Evolutionary conservation across 1,140 invertebrate genomes (phyloP).

Genomic region (Listronotus bonariensis): DNA sequence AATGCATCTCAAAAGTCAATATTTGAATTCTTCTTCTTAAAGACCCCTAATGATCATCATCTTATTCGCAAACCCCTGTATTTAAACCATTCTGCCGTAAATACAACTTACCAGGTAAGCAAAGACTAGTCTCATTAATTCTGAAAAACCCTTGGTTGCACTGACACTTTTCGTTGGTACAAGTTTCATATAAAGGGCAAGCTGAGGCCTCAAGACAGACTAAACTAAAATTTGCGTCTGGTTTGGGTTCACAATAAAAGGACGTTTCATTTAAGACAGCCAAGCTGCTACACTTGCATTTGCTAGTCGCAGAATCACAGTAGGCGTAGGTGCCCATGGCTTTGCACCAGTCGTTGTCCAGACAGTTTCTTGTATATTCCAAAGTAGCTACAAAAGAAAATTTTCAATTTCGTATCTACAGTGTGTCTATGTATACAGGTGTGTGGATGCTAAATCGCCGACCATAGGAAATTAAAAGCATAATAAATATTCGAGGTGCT

Average conservation of each 20-base stretch:
- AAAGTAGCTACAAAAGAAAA: slow-evolving; percentile 35
- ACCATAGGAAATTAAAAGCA: too few species aligned
- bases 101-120: slow-evolving; percentile 26
- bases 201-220: slow-evolving; percentile 16
- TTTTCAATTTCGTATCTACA: slow-evolving; percentile 5
- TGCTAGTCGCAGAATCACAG: slow-evolving; percentile 22
- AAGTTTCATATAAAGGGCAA: slow-evolving; percentile 23
- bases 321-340: slow-evolving; percentile 35
- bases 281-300: slow-evolving; percentile 29
- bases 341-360: slow-evolving; percentile 38
- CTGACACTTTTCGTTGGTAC: slow-evolving; percentile 11
- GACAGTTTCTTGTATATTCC: slow-evolving; percentile 23
- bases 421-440: too few species aligned
- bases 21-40: too few species aligned
- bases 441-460: background rate
- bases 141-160: slow-evolving; percentile 21
- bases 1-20: too few species aligned
- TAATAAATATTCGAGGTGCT: too few species aligned
- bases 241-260: slow-evolving; percentile 21
- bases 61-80: too few species aligned
- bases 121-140: background rate
- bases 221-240: slow-evolving; percentile 4
- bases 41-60: too few species aligned
- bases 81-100: too few species aligned
- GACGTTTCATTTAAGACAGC: slow-evolving; percentile 23